Percentiles rank a stretch among this genome's conserved stretches.
These are phyloP conservation scores for Oasisia sp. DNA, from an alignment of 2,888 invertebrate species.

Conservation along the genomic window DNA sequence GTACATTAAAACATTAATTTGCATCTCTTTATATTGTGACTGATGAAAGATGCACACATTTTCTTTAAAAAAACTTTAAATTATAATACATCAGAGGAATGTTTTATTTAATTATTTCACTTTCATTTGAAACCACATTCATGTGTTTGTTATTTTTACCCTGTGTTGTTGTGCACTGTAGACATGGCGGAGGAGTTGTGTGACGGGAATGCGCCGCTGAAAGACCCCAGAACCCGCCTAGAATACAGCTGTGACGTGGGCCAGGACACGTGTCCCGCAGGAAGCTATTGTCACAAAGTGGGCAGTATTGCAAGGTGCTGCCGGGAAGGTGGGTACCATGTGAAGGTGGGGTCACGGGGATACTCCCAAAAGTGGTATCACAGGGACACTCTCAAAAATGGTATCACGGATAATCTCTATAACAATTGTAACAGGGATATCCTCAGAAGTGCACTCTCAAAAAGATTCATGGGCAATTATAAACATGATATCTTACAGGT, in stretches of 20 bases:
- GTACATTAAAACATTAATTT: not conserved
- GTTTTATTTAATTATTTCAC: no score
- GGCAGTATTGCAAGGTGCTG: conserved; percentile 82
- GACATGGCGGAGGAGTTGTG: conserved; percentile 77
- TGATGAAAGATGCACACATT: not conserved
- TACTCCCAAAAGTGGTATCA: no score
- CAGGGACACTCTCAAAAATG: no score
- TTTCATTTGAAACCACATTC: no score
- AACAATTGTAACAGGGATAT: no score
- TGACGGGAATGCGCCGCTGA: conserved; percentile 82
- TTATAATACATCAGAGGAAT: no score
- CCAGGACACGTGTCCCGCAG: conserved; percentile 81
- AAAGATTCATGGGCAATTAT: no score
- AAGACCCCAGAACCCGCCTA: conserved; percentile 73
- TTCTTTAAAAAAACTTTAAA: not conserved
- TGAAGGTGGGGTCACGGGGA: not conserved
- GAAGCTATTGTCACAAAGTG: conserved; percentile 87
- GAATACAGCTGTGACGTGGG: conserved; percentile 87
- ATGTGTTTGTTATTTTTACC: no score
- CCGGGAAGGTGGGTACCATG: conserved; percentile 79
- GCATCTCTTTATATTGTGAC: not conserved
- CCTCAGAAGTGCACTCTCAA: no score
- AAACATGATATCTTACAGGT: no score
- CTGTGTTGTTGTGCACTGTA: not conserved
- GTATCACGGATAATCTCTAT: no score